These are phyloP conservation scores for Megaceryle alcyon DNA, from an alignment of 2,797 vertebrate species.

Conservation along the genomic window DNA sequence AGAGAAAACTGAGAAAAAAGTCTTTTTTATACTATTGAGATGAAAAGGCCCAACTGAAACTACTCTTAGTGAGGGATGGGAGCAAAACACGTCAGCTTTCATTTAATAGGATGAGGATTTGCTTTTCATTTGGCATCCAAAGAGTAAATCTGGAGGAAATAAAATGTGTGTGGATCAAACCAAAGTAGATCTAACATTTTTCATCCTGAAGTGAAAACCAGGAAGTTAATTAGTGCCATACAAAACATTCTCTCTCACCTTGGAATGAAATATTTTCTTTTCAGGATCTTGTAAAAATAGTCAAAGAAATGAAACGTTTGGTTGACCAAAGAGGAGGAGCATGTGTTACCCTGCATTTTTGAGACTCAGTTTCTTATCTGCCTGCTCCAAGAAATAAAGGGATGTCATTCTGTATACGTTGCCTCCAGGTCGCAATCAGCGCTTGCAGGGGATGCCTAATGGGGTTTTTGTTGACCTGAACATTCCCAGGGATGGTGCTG, in stretches of 20 bases:
- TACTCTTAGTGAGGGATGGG: not conserved
- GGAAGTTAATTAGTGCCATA: not conserved
- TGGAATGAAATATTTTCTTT: not conserved
- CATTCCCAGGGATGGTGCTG: not conserved
- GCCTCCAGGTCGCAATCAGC: not conserved
- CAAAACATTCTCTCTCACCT: not conserved
- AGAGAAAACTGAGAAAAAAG: not conserved
- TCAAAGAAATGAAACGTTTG: not conserved
- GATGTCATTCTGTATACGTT: not conserved
- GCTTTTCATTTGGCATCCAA: not conserved
- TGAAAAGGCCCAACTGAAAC: constrained; percentile 13
- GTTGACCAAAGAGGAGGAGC: not conserved
- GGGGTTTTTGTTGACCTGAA: not conserved
- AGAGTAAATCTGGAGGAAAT: not conserved
- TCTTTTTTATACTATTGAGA: not conserved
- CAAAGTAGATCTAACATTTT: not conserved
- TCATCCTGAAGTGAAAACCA: not conserved
- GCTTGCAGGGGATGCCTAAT: not conserved
- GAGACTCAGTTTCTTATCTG: not conserved
- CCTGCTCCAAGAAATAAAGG: not conserved
- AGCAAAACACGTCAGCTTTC: not conserved
- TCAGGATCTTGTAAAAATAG: not conserved
- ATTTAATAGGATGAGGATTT: not conserved
- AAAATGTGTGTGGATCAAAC: not conserved
- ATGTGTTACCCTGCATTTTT: not conserved